These are phyloP conservation scores for Botrylloides violaceus DNA, from an alignment of 23 tunicate genomes.

Conservation along the genomic window DNA sequence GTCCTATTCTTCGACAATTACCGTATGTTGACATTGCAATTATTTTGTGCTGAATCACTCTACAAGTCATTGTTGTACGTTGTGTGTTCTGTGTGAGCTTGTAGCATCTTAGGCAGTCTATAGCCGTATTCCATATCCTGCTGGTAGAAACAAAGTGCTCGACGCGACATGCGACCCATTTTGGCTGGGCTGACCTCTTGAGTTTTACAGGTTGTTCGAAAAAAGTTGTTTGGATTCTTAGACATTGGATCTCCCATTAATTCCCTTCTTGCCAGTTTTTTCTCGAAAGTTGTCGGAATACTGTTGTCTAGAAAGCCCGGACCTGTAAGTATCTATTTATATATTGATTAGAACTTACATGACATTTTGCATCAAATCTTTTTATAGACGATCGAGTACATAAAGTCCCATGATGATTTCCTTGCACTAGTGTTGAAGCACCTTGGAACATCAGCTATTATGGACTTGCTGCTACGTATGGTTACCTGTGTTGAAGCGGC, in stretches of 20 bases:
- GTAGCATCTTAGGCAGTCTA: too few species aligned
- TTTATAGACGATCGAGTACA: conserved; percentile 77
- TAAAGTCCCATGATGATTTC: conserved; percentile 67
- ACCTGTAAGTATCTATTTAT: conserved; percentile 48
- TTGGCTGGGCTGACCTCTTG: too few species aligned
- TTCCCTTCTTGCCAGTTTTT: conserved; percentile 89
- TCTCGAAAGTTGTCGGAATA: conserved; percentile 92
- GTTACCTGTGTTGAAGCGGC: conserved; percentile 91
- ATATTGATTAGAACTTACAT: too few species aligned
- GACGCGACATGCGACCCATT: too few species aligned
- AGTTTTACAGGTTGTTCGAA: conserved; percentile 62
- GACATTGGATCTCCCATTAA: conserved; percentile 48
- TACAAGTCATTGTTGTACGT: too few species aligned
- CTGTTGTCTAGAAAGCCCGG: conserved; percentile 77
- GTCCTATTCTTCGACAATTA: too few species aligned
- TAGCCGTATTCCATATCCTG: too few species aligned
- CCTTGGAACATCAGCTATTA: conserved; percentile 90
- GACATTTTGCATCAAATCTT: background rate
- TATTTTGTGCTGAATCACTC: too few species aligned
- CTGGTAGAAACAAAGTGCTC: too few species aligned
- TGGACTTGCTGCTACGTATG: conserved; percentile 83
- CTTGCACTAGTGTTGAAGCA: conserved; percentile 77
- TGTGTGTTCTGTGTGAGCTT: too few species aligned
- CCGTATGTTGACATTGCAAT: too few species aligned
- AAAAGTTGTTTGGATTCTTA: conserved; percentile 86